These are phyloP conservation scores for Ptilorrhoa leucosticta DNA, from an alignment of 2,113 vertebrate genomes.

Conservation along the genomic window DNA sequence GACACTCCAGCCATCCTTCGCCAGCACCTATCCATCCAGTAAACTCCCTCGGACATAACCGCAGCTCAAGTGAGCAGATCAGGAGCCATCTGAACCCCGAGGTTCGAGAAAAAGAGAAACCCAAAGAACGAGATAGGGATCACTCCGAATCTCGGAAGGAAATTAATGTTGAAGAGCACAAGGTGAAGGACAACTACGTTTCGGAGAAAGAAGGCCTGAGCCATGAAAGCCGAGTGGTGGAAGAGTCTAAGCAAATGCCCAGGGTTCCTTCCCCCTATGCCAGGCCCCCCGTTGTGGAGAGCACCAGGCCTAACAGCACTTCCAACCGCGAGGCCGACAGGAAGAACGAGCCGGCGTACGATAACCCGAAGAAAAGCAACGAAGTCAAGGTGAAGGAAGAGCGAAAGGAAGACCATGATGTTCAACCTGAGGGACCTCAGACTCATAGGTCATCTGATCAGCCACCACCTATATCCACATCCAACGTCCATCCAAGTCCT, in stretches of 20 bases:
- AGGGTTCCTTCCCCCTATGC: constrained; percentile 86
- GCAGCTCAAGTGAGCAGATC: constrained; percentile 81
- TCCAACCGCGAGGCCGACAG: constrained; percentile 86
- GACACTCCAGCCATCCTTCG: constrained; percentile 88
- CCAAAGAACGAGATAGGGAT: constrained; percentile 84
- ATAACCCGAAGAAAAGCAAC: constrained; percentile 86
- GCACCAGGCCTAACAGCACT: constrained; percentile 78
- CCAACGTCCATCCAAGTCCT: constrained; percentile 79
- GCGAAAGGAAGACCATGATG: constrained; percentile 91
- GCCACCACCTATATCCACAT: constrained; percentile 70
- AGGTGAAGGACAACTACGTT: constrained; percentile 87
- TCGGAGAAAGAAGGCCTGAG: constrained; percentile 84
- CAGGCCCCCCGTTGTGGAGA: constrained; percentile 70
- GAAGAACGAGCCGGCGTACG: constrained; percentile 81
- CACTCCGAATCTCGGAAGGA: constrained; percentile 89
- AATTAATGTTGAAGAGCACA: constrained; percentile 83
- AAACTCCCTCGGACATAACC: constrained; percentile 81
- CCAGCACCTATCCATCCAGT: constrained; percentile 85
- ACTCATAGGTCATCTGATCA: constrained; percentile 77
- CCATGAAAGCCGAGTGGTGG: constrained; percentile 75
- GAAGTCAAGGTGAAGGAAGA: constrained; percentile 98
- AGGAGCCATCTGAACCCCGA: constrained; percentile 79
- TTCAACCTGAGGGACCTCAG: constrained; percentile 72
- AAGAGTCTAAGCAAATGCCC: constrained; percentile 85
- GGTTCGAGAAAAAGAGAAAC: constrained; percentile 87